Evolutionary conservation across 2,797 vertebrate species (phyloP).

Genomic region (Aplochiton taeniatus): DNA sequence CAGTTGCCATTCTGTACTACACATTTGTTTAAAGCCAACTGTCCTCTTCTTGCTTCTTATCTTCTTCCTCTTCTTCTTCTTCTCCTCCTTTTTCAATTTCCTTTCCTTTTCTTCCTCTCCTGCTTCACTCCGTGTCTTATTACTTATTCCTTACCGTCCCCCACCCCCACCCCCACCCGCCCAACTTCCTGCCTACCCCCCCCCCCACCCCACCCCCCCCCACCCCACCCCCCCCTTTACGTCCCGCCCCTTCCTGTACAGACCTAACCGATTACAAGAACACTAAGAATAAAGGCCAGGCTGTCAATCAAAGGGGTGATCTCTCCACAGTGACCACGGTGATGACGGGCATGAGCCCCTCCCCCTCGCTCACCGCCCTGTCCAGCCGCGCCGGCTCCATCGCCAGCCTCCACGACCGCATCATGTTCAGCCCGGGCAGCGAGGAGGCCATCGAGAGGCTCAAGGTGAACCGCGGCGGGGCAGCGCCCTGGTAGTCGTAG

Average conservation of each 20-base stretch:
- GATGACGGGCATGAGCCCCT: slow-evolving; percentile 95
- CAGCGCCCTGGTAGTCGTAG: too few relatives aligned
- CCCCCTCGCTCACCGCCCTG: slow-evolving; percentile 90
- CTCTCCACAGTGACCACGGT: slow-evolving; percentile 98
- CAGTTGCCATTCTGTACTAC: slow-evolving; percentile 55
- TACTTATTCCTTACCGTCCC: slow-evolving; percentile 51
- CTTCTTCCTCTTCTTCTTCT: slow-evolving; percentile 54
- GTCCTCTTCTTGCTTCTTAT: slow-evolving; percentile 70
- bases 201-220: neutral
- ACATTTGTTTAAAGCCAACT: slow-evolving; percentile 72
- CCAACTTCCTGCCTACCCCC: slow-evolving; percentile 35
- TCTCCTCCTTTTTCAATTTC: slow-evolving; percentile 44
- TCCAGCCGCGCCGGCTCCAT: slow-evolving; percentile 94
- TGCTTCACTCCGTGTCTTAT: slow-evolving; percentile 42
- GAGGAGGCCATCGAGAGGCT: slow-evolving; percentile 97
- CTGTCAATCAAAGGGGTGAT: slow-evolving; percentile 89
- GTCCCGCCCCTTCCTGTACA: slow-evolving; percentile 53
- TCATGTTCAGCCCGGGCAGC: slow-evolving; percentile 93
- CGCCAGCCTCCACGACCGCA: slow-evolving; percentile 92
- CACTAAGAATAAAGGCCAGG: slow-evolving; percentile 83
- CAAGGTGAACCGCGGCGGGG: slow-evolving; percentile 87
- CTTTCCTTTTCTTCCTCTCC: slow-evolving; percentile 52
- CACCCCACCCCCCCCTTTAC: neutral
- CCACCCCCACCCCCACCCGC: slow-evolving; percentile 53
- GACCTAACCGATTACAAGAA: slow-evolving; percentile 88